phyloP scores from a whole-genome alignment of 2,888 invertebrate species.

The Ametastegia equiseti region DNA sequence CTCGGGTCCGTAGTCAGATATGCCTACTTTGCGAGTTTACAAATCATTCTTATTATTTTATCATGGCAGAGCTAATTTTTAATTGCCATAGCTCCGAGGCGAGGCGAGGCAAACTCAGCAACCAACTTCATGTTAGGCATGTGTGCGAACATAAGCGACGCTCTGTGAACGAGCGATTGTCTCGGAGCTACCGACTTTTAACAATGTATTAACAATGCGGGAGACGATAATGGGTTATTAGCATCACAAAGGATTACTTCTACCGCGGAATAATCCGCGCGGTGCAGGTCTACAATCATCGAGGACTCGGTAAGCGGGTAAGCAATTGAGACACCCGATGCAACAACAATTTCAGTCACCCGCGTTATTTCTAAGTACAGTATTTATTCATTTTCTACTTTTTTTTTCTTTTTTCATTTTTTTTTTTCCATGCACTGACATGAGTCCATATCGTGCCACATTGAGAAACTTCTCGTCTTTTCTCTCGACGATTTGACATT shows the following conservation, averaged over 20 bases:
- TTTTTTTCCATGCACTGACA: neutral
- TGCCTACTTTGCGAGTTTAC: slow-evolving; percentile 44
- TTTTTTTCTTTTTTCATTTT: neutral
- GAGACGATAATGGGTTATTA: slow-evolving; percentile 56
- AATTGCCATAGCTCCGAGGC: slow-evolving; percentile 55
- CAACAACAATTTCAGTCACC: neutral
- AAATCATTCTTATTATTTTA: slow-evolving; percentile 54
- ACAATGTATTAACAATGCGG: slow-evolving; percentile 57
- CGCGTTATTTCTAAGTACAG: neutral
- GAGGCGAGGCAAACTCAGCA: neutral
- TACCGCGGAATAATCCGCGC: slow-evolving; percentile 6
- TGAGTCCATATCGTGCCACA: neutral
- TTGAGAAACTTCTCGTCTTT: neutral
- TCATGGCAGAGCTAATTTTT: slow-evolving; percentile 62
- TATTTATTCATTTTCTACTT: neutral
- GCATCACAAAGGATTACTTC: slow-evolving; percentile 54
- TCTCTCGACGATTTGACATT: too few relatives aligned
- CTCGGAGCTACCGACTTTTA: slow-evolving; percentile 35
- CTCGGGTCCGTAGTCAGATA: slow-evolving; percentile 42
- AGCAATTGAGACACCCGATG: neutral
- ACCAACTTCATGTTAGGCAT: neutral
- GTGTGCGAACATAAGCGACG: slow-evolving; percentile 7
- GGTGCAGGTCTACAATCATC: slow-evolving; percentile 21
- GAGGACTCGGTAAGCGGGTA: neutral
- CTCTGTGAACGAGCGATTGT: slow-evolving; percentile 50